Percentiles rank a stretch among this genome's conserved stretches.
phyloP scores from a whole-genome alignment of 2,797 vertebrate genomes.

The Tadarida brasiliensis region DNA sequence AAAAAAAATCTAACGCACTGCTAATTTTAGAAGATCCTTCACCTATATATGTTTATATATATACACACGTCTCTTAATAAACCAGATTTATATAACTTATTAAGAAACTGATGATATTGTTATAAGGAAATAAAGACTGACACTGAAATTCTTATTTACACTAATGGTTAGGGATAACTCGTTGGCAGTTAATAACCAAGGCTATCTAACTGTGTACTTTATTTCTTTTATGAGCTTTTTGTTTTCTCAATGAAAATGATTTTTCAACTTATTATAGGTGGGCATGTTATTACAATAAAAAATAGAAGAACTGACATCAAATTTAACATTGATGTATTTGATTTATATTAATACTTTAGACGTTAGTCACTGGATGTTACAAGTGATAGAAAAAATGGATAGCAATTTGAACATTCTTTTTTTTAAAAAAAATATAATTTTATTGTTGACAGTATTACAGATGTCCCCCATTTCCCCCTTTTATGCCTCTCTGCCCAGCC shows the following conservation, averaged over 20 bases:
- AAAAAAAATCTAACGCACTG: not conserved
- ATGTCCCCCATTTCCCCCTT: too few species aligned
- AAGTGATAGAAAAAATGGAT: not conserved
- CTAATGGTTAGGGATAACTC: not conserved
- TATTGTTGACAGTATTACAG: too few species aligned
- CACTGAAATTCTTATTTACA: conserved; percentile 74
- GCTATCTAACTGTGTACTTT: not conserved
- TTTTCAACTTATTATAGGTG: not conserved
- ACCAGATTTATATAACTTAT: conserved; percentile 65
- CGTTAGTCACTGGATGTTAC: conserved; percentile 39
- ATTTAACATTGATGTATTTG: not conserved
- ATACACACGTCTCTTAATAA: conserved; percentile 25
- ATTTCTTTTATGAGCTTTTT: not conserved
- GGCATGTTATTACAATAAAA: not conserved
- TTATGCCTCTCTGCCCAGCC: too few species aligned
- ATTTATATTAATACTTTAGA: conserved; percentile 57
- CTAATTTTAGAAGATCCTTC: not conserved
- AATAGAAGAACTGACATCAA: conserved; percentile 19
- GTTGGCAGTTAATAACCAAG: not conserved
- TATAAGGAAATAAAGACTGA: conserved; percentile 59
- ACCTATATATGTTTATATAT: not conserved
- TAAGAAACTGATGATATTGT: conserved; percentile 69
- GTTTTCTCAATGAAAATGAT: not conserved
- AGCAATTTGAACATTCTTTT: too few species aligned
- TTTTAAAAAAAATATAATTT: too few species aligned